These are phyloP conservation scores for Gnathonemus echidnorhynchus DNA, from an alignment of 2,113 vertebrate genomes.

Conservation along the genomic window DNA sequence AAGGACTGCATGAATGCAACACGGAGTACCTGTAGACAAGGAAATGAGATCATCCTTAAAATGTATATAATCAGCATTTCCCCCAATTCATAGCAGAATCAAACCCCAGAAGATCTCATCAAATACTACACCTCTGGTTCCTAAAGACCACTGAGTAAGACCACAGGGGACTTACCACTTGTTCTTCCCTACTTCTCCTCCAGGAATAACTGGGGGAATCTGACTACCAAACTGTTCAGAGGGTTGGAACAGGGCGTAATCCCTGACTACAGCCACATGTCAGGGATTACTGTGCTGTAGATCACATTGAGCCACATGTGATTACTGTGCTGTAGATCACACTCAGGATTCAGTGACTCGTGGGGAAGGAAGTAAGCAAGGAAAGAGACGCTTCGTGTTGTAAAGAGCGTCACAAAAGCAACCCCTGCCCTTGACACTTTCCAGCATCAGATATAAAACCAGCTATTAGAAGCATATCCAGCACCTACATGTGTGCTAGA, in stretches of 20 bases:
- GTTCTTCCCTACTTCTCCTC: background rate
- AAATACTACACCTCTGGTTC: background rate
- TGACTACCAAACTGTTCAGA: background rate
- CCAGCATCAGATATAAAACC: background rate
- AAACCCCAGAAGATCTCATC: background rate
- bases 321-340: conserved; percentile 10
- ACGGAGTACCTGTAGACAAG: background rate
- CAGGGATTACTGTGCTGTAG: conserved; percentile 9
- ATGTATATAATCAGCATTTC: background rate
- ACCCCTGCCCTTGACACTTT: background rate
- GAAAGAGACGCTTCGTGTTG: background rate
- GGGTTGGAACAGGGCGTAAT: background rate
- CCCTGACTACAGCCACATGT: conserved; percentile 6
- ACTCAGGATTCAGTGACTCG: background rate
- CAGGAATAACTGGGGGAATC: background rate
- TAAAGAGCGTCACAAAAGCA: background rate
- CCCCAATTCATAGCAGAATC: background rate
- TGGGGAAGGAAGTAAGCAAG: background rate
- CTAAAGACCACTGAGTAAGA: background rate
- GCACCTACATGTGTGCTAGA: background rate
- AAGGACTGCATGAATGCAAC: background rate
- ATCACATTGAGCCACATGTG: background rate
- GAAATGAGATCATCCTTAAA: background rate
- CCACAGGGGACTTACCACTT: background rate
- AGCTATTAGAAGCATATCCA: background rate